Conservation (phyloP, 2,888 invertebrate genomes). For the Leptothorax acervorum region DNA sequence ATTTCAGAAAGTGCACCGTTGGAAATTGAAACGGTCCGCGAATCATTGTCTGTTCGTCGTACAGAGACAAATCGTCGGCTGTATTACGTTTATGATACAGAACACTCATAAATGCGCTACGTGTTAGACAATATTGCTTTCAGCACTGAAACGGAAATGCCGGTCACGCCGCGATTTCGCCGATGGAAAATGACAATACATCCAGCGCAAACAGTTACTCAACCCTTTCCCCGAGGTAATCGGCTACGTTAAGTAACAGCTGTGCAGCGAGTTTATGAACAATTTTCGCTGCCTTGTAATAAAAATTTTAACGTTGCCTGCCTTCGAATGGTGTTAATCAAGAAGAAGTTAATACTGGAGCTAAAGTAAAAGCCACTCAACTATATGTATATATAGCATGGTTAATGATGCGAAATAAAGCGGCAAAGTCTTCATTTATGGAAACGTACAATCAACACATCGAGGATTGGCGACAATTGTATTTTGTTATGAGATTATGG, state of each 20-base stretch:
- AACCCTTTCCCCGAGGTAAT: background rate
- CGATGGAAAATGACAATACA: slow-evolving; percentile 26
- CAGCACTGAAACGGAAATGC: slow-evolving; percentile 22
- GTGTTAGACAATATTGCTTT: slow-evolving; percentile 41
- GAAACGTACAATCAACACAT: background rate
- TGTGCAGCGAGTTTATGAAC: background rate
- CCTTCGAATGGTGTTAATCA: background rate
- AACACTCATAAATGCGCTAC: slow-evolving; percentile 15
- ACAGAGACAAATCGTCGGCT: slow-evolving; percentile 21
- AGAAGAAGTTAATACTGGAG: background rate
- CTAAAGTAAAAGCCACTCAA: background rate
- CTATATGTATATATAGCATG: no score
- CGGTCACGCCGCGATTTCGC: slow-evolving; percentile 17
- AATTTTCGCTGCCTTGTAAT: background rate
- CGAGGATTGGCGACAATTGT: background rate
- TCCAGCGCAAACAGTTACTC: slow-evolving; percentile 17
- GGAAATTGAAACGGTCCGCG: slow-evolving; percentile 41
- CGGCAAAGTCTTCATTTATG: background rate
- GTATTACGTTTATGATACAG: slow-evolving; percentile 23
- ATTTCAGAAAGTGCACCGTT: slow-evolving; percentile 15
- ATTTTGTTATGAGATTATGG: background rate
- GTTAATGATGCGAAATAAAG: background rate
- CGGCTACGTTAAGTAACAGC: slow-evolving; percentile 20
- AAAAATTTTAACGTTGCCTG: background rate
- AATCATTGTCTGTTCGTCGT: slow-evolving; percentile 26